Conservation (phyloP, 2,888 invertebrate genomes). For the Ptychoptera contaminata region DNA sequence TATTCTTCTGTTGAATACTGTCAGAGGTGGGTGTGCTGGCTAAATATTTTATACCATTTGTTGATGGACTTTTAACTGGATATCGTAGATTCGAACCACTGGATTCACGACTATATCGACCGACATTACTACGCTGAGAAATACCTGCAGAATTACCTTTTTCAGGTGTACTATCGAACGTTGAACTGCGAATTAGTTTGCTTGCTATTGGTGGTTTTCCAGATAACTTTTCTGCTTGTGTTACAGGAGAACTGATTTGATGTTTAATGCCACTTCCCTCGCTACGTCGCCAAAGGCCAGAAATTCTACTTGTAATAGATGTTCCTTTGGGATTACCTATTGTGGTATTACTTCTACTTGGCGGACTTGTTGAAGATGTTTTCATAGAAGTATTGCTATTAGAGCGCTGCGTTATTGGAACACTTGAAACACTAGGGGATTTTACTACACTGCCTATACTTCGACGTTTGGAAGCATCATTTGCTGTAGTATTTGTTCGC, state of each 20-base stretch:
- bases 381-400: conserved; percentile 23
- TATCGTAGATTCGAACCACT: too few species aligned
- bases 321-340: conserved; percentile 17
- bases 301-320: conserved; percentile 27
- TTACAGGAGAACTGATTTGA: conserved; percentile 14
- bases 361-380: conserved; percentile 23
- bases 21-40: background rate
- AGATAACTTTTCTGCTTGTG: conserved; percentile 2
- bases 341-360: conserved; percentile 29
- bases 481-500: conserved; percentile 18
- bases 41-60: conserved; percentile 1
- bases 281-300: conserved; percentile 27
- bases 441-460: conserved; percentile 11
- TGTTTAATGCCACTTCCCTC: conserved; percentile 17
- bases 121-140: background rate
- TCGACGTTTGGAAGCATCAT: conserved; percentile 16
- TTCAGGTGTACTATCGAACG: conserved; percentile 24
- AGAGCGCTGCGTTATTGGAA: conserved; percentile 20
- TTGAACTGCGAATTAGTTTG: conserved; percentile 24
- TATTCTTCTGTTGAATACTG: too few species aligned
- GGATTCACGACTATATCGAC: background rate
- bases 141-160: background rate
- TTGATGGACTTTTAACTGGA: background rate
- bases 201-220: conserved; percentile 5
- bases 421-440: conserved; percentile 14